These are phyloP conservation scores for Scaptomyza parva DNA, from an alignment of 2,888 invertebrate species.

Conservation along the genomic window DNA sequence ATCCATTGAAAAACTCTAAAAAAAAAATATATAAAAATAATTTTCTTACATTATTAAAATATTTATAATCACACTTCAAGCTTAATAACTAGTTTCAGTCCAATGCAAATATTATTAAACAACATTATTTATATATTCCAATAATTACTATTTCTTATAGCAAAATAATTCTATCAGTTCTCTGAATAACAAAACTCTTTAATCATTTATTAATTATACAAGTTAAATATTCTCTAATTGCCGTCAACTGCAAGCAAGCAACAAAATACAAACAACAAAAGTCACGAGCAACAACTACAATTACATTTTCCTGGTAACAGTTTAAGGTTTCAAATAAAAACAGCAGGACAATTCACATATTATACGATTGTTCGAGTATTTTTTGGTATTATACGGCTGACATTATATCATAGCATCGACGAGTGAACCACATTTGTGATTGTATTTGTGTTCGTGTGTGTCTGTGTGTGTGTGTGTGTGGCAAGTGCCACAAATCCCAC, in stretches of 20 bases:
- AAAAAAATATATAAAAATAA: not conserved
- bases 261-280: not conserved
- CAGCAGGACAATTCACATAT: constrained; percentile 4
- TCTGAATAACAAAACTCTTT: not conserved
- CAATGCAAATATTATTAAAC: no score
- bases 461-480: constrained; percentile 4
- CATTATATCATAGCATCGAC: constrained; percentile 21
- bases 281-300: constrained; percentile 2
- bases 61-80: no score
- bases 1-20: not conserved
- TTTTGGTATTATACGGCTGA: constrained; percentile 1
- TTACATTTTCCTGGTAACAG: constrained; percentile 34
- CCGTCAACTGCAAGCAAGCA: constrained; percentile 9
- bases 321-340: constrained; percentile 12
- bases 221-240: constrained; percentile 42
- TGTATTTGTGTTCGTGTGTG: not conserved
- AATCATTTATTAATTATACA: constrained; percentile 13
- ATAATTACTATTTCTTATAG: not conserved
- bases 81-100: no score
- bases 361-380: not conserved
- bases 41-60: no score
- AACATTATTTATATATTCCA: no score
- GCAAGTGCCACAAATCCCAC: constrained; percentile 81
- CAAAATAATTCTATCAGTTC: not conserved
- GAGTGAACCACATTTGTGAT: constrained; percentile 25